A percentile compares a stretch with the other conserved stretches of the same genome.
Conservation (phyloP, 2,888 invertebrate species). For the Trissolcus japonicus region DNA sequence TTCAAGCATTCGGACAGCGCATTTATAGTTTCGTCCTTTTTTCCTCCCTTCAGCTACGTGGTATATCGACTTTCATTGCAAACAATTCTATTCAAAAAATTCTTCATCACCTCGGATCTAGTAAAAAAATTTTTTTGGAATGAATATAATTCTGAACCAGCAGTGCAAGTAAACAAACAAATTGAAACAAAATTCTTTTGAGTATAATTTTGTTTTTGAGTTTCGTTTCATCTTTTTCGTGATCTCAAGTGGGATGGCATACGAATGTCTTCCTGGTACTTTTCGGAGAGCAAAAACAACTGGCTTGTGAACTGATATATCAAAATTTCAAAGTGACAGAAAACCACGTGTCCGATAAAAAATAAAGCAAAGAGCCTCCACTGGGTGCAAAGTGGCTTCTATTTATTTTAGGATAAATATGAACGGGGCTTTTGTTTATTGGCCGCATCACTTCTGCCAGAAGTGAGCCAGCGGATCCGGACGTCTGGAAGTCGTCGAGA, state of each 20-base stretch:
- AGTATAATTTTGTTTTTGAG: not conserved
- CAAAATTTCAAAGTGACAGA: constrained; percentile 21
- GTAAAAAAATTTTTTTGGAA: constrained; percentile 5
- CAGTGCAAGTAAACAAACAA: not conserved
- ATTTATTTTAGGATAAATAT: constrained; percentile 45
- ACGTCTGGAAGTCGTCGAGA: constrained; percentile 46
- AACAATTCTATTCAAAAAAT: constrained; percentile 1
- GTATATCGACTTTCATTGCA: constrained; percentile 19
- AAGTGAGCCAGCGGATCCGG: constrained; percentile 25
- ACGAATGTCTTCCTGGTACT: constrained; percentile 23
- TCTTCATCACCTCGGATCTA: not conserved
- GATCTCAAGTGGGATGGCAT: constrained; percentile 2
- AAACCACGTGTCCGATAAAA: constrained; percentile 42
- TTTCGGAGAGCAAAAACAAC: constrained; percentile 27
- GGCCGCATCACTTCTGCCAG: constrained; percentile 18
- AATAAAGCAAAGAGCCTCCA: constrained; percentile 13
- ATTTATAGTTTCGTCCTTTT: constrained; percentile 31
- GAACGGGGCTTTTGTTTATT: constrained; percentile 29
- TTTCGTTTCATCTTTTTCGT: not conserved
- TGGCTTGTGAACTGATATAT: constrained; percentile 17
- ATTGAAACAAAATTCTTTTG: not conserved
- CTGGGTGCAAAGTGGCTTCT: constrained; percentile 14
- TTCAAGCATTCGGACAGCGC: constrained; percentile 52
- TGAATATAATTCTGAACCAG: not conserved
- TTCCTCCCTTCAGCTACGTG: not conserved